Percentiles rank a stretch among this genome's conserved stretches.
phyloP scores from a whole-genome alignment of 2,888 invertebrate species.

The Frankliniella intonsa region DNA sequence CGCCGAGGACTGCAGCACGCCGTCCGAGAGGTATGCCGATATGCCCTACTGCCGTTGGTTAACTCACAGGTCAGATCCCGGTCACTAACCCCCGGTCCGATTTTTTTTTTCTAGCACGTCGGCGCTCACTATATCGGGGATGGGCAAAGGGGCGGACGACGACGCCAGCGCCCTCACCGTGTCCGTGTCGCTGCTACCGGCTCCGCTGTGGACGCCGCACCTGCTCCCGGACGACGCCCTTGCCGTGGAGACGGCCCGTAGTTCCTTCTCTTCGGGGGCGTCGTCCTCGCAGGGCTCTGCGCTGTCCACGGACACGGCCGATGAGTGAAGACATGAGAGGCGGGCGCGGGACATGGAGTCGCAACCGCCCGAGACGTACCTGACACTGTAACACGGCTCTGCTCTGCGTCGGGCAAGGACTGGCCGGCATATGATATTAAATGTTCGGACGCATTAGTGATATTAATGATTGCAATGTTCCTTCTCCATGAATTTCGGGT shows the following conservation, averaged over 20 bases:
- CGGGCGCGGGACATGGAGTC: background rate
- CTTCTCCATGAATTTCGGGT: background rate
- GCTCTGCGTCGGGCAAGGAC: background rate
- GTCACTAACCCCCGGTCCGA: background rate
- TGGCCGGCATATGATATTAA: background rate
- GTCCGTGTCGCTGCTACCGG: constrained; percentile 47
- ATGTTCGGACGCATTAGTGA: background rate
- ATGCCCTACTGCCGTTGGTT: background rate
- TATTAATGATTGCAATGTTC: constrained; percentile 5
- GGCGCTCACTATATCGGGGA: constrained; percentile 23
- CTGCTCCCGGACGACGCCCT: constrained; percentile 46
- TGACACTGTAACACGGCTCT: background rate
- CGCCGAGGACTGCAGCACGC: constrained; percentile 21
- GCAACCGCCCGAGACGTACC: background rate
- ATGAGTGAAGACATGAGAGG: constrained; percentile 28
- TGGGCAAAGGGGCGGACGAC: constrained; percentile 40
- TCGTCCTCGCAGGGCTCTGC: constrained; percentile 55
- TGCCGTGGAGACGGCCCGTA: constrained; percentile 55
- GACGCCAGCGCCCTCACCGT: constrained; percentile 47
- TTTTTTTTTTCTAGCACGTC: background rate
- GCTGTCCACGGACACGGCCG: constrained; percentile 47
- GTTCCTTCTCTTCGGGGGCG: constrained; percentile 59
- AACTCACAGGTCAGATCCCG: background rate
- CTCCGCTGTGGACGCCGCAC: constrained; percentile 35
- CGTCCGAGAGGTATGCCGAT: background rate